These are phyloP conservation scores for Reinhardtius hippoglossoides DNA, from an alignment of 2,113 vertebrate genomes.

Conservation along the genomic window DNA sequence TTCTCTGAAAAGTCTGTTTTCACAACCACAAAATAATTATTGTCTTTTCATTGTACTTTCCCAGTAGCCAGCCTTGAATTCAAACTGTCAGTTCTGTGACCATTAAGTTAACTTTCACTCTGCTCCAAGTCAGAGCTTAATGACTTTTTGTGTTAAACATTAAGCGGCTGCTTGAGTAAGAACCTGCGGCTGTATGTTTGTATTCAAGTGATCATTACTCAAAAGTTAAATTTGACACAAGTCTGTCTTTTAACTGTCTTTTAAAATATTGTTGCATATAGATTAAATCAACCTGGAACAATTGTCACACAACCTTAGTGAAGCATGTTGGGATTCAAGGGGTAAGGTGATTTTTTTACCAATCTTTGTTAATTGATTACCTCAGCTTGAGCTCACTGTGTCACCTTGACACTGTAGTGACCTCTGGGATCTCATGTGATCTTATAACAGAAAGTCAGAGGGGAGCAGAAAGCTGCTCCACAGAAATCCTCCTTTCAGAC, in stretches of 20 bases:
- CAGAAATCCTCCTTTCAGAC: too few relatives aligned
- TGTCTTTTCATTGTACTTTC: conserved; percentile 4
- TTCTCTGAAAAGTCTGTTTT: background rate
- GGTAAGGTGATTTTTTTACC: too few relatives aligned
- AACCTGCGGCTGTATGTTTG: background rate
- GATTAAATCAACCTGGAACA: too few relatives aligned
- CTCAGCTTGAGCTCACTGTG: too few relatives aligned
- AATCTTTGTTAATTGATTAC: too few relatives aligned
- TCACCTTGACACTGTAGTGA: too few relatives aligned
- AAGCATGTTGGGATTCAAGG: too few relatives aligned
- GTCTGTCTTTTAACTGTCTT: background rate
- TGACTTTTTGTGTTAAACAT: conserved; percentile 60
- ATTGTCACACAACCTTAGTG: too few relatives aligned
- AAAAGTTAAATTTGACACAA: background rate
- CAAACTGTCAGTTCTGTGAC: conserved; percentile 18
- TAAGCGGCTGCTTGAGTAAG: conserved; percentile 43
- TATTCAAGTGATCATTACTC: conserved; percentile 1
- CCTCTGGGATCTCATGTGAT: too few relatives aligned
- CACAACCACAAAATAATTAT: background rate
- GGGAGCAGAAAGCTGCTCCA: too few relatives aligned
- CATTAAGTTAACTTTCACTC: conserved; percentile 52
- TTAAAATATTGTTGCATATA: background rate
- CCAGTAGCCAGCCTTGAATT: background rate
- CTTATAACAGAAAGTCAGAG: too few relatives aligned
- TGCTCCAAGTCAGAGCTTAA: conserved; percentile 25